Percentiles rank a stretch among this genome's conserved stretches.
phyloP scores from a whole-genome alignment of 1,140 invertebrate species.

The Xylocopa sonorina region DNA sequence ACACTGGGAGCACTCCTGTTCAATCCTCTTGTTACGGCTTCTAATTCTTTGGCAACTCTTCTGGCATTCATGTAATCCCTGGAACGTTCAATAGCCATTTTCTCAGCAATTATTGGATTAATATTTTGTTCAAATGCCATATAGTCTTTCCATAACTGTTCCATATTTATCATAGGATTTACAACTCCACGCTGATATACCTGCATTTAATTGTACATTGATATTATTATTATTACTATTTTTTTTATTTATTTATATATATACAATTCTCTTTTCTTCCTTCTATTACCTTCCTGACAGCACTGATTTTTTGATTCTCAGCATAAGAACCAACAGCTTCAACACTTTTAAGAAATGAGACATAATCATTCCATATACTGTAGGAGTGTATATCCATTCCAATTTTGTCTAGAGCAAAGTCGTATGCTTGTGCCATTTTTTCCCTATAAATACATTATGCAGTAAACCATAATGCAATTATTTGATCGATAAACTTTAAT shows the following conservation, averaged over 20 bases:
- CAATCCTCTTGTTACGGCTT: conserved; percentile 95
- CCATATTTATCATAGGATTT: conserved; percentile 99
- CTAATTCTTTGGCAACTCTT: conserved; percentile 97
- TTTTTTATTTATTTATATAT: too few species aligned
- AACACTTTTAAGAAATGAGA: conserved; percentile 97
- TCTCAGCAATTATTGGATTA: conserved; percentile 97
- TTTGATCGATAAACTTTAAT: not conserved
- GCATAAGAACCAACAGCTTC: conserved; percentile 99
- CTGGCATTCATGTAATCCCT: conserved; percentile 99
- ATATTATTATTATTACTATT: too few species aligned
- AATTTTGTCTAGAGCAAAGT: conserved; percentile 99
- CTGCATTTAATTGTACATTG: conserved; percentile 73
- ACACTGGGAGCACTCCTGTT: conserved; percentile 97
- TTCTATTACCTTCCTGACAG: conserved; percentile 93
- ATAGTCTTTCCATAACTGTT: conserved; percentile 99
- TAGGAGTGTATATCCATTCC: conserved; percentile 98
- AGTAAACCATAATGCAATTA: not conserved
- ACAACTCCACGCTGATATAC: conserved; percentile 97
- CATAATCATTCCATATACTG: conserved; percentile 98
- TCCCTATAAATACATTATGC: conserved; percentile 86
- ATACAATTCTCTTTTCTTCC: not conserved
- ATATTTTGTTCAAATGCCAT: conserved; percentile 96
- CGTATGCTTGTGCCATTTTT: conserved; percentile 99
- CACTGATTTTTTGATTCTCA: conserved; percentile 99
- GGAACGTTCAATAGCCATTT: conserved; percentile 94